Percentiles rank a stretch among this genome's conserved stretches.
Conservation (phyloP, 2,888 invertebrate genomes). For the Macroteleia sp. region DNA sequence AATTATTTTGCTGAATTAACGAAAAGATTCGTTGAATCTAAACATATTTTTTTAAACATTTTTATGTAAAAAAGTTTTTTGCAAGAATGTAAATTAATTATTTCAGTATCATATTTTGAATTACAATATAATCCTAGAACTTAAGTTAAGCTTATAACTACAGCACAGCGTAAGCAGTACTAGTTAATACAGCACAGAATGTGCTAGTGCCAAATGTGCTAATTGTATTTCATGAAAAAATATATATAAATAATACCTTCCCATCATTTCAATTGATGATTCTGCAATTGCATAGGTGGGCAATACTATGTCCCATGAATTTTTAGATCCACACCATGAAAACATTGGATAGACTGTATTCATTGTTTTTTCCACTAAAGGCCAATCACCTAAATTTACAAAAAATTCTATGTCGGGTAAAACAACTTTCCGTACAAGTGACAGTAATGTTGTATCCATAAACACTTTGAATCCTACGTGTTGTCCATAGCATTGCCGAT, state of each 20-base stretch:
- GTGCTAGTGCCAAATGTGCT: no score
- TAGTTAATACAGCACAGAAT: no score
- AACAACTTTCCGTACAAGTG: conserved; percentile 90
- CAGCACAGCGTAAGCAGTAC: no score
- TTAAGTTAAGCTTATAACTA: no score
- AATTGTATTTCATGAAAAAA: no score
- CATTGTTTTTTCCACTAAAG: conserved; percentile 87
- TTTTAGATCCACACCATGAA: conserved; percentile 97
- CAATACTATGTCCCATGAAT: conserved; percentile 94
- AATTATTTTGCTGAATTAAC: no score
- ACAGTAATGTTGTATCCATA: conserved; percentile 93
- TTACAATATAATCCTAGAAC: no score
- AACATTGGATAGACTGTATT: conserved; percentile 90
- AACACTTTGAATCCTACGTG: conserved; percentile 98
- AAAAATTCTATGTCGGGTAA: conserved; percentile 96
- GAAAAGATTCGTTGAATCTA: no score
- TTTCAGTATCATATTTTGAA: no score
- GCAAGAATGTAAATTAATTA: no score
- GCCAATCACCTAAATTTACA: conserved; percentile 98
- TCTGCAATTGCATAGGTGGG: conserved; percentile 98
- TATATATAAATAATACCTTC: conserved; percentile 90
- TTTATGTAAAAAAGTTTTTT: no score
- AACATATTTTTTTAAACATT: no score
- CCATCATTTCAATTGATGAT: conserved; percentile 96
- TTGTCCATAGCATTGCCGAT: conserved; percentile 95